phyloP scores from a whole-genome alignment of 2,888 invertebrate species.

The Aporophyla nigra region DNA sequence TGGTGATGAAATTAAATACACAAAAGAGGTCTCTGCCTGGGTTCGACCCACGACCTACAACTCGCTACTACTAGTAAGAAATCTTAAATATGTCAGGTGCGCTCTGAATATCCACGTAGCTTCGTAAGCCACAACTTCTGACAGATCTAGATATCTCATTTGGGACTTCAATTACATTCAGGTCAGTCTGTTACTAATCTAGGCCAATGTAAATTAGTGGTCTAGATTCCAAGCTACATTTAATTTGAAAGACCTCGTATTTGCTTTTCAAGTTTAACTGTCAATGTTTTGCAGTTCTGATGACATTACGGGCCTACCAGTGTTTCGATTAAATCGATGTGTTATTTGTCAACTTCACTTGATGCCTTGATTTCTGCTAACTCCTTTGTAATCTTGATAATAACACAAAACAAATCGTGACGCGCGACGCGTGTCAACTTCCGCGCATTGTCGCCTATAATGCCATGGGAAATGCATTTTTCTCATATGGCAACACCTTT shows the following conservation, averaged over 20 bases:
- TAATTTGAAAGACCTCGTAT: neutral
- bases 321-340: no score
- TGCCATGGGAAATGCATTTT: conserved; percentile 60
- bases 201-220: neutral
- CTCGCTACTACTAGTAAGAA: no score
- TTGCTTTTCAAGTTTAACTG: neutral
- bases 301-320: neutral
- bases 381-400: conserved; percentile 13
- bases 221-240: conserved; percentile 24
- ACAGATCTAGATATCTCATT: neutral
- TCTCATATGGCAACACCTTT: conserved; percentile 50
- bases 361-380: conserved; percentile 25
- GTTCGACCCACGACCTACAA: no score
- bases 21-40: no score
- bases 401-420: conserved; percentile 44
- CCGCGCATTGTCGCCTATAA: conserved; percentile 67
- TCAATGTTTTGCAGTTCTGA: neutral
- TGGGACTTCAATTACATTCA: conserved; percentile 4
- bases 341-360: conserved; percentile 13
- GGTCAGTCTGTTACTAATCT: conserved; percentile 1
- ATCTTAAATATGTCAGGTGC: no score
- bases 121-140: neutral
- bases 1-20: no score
- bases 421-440: conserved; percentile 65
- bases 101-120: no score